Conservation (phyloP, 2,888 invertebrate genomes). For the Hoplodrina ambigua region DNA sequence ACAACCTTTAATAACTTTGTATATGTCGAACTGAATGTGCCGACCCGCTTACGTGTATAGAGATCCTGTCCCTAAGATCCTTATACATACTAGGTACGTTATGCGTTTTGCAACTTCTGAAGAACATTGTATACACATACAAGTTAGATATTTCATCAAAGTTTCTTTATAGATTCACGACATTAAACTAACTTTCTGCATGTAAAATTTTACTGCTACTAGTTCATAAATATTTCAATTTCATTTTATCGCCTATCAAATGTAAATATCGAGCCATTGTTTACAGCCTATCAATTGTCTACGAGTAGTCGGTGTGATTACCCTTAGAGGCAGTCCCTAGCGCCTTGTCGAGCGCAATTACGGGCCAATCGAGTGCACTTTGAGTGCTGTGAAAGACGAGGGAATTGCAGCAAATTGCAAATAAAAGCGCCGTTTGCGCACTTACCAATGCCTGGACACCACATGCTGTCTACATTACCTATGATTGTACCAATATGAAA, state of each 20-base stretch:
- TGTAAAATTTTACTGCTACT: slow-evolving; percentile 17
- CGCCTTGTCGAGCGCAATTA: slow-evolving; percentile 56
- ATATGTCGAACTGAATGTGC: no score
- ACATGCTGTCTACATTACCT: slow-evolving; percentile 61
- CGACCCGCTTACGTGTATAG: no score
- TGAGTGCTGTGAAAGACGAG: slow-evolving; percentile 49
- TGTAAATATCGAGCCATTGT: slow-evolving; percentile 28
- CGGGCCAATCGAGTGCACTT: slow-evolving; percentile 45
- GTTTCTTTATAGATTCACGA: slow-evolving; percentile 3
- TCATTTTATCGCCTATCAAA: slow-evolving; percentile 28
- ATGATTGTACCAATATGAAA: slow-evolving; percentile 64
- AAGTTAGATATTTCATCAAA: neutral
- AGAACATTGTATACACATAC: neutral
- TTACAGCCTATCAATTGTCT: slow-evolving; percentile 33
- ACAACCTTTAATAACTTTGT: no score
- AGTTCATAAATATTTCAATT: slow-evolving; percentile 37
- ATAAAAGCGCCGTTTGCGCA: slow-evolving; percentile 62
- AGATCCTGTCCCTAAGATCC: no score
- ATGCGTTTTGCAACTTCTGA: neutral
- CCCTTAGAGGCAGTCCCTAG: slow-evolving; percentile 29
- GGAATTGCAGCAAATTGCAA: slow-evolving; percentile 70
- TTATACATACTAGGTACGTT: neutral
- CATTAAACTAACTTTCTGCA: slow-evolving; percentile 20
- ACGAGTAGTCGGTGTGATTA: slow-evolving; percentile 49
- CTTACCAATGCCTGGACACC: slow-evolving; percentile 53